Percentiles rank a stretch among this genome's conserved stretches.
These are phyloP conservation scores for Glaucidium brasilianum DNA, from an alignment of 2,113 vertebrate species.

Conservation along the genomic window DNA sequence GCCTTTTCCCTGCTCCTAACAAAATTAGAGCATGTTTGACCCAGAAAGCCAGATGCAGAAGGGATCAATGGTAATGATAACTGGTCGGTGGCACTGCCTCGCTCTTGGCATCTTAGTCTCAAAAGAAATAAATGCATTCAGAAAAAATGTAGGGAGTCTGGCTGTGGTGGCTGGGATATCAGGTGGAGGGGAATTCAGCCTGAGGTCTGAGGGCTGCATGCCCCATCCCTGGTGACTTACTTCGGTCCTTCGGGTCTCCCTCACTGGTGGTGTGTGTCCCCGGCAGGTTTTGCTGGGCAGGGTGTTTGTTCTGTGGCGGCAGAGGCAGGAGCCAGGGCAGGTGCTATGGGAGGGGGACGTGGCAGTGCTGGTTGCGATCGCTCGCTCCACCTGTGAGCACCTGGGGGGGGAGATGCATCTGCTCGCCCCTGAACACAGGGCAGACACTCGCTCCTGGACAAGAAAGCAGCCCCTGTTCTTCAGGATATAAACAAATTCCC, in stretches of 20 bases:
- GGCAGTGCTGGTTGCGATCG: neutral
- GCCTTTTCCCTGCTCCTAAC: neutral
- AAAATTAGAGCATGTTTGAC: neutral
- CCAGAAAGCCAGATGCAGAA: neutral
- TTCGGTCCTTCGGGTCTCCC: neutral
- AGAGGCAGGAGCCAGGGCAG: neutral
- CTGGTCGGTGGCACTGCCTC: neutral
- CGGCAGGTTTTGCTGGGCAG: neutral
- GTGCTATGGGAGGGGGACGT: neutral
- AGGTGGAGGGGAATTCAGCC: neutral
- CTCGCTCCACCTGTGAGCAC: rapidly evolving
- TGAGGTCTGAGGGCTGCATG: neutral
- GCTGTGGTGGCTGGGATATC: neutral
- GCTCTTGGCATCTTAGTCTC: neutral
- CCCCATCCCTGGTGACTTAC: neutral
- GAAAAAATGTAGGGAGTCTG: neutral
- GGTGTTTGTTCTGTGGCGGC: neutral
- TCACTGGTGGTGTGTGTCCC: rapidly evolving
- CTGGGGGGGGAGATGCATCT: neutral
- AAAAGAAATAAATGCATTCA: neutral
- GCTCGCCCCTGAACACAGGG: rapidly evolving
- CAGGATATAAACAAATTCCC: neutral
- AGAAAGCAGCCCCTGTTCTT: neutral
- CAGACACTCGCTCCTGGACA: neutral
- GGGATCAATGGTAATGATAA: neutral